A percentile compares a stretch with the other conserved stretches of the same genome.
phyloP scores from a whole-genome alignment of 1,140 invertebrate genomes.

The Reticulitermes speratus region DNA sequence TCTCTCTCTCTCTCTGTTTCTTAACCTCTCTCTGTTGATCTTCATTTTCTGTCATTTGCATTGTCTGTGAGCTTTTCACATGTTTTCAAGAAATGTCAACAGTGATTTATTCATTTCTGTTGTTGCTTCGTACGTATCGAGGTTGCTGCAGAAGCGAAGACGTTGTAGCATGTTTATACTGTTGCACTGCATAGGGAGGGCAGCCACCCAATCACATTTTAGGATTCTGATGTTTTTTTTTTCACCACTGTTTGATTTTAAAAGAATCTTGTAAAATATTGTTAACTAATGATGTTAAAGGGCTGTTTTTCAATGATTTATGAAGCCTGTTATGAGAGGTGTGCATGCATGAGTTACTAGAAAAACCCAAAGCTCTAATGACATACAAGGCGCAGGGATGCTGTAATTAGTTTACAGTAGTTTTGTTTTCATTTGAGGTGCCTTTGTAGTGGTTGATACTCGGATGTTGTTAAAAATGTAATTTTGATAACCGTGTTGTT shows the following conservation, averaged over 20 bases:
- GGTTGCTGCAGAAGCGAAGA: not conserved
- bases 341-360: not conserved
- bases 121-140: not conserved
- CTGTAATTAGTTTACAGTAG: not conserved
- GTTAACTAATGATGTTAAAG: not conserved
- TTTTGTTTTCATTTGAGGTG: constrained; percentile 13
- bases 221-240: not conserved
- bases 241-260: not conserved
- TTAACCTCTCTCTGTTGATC: not conserved
- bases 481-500: not conserved
- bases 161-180: not conserved
- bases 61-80: constrained; percentile 15
- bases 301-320: not conserved
- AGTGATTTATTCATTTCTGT: constrained; percentile 10
- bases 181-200: not conserved
- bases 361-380: not conserved
- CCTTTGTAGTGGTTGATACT: not conserved
- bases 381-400: not conserved
- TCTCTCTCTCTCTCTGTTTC: too few relatives aligned
- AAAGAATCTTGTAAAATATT: not conserved
- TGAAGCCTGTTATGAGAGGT: not conserved
- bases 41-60: constrained; percentile 17
- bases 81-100: constrained; percentile 15
- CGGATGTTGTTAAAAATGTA: not conserved
- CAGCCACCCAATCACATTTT: not conserved